A percentile compares a stretch with the other conserved stretches of the same genome.
Conservation (phyloP, 1,140 invertebrate genomes). For the Ceratoteleas bidentatus region DNA sequence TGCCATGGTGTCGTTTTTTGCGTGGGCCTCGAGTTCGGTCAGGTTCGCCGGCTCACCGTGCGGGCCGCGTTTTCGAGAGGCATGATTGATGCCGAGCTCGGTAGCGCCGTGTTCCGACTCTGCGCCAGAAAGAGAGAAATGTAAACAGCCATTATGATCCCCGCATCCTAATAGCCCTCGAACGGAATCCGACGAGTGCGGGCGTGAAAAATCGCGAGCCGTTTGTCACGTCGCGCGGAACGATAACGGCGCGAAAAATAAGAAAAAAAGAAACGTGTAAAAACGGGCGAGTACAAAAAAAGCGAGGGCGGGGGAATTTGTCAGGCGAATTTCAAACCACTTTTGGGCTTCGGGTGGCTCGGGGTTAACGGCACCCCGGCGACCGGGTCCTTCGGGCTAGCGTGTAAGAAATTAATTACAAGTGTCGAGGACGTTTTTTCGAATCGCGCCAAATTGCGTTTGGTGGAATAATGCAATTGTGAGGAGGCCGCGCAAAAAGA, state of each 20-base stretch:
- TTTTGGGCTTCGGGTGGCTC: too few relatives aligned
- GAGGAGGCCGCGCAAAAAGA: slow-evolving; percentile 1
- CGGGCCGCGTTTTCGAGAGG: slow-evolving; percentile 14
- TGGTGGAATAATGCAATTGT: slow-evolving; percentile 18
- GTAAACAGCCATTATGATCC: slow-evolving; percentile 62
- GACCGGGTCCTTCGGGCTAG: neutral
- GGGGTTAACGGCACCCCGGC: neutral
- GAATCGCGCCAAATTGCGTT: slow-evolving; percentile 23
- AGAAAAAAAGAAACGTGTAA: neutral
- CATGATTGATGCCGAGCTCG: slow-evolving; percentile 68
- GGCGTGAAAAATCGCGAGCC: slow-evolving; percentile 37
- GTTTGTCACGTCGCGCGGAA: slow-evolving; percentile 29
- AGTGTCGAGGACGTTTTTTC: slow-evolving; percentile 13
- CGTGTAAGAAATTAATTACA: slow-evolving; percentile 42
- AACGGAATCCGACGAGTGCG: slow-evolving; percentile 25
- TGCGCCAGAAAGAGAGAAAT: slow-evolving; percentile 53
- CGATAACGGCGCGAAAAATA: slow-evolving; percentile 20
- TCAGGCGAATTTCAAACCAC: too few relatives aligned
- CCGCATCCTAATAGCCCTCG: slow-evolving; percentile 27
- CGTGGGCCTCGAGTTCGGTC: slow-evolving; percentile 12
- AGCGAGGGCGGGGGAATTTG: too few relatives aligned
- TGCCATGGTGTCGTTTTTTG: slow-evolving; percentile 48
- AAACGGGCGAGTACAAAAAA: too few relatives aligned
- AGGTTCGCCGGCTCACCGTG: slow-evolving; percentile 24
- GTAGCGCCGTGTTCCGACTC: slow-evolving; percentile 63